Percentiles rank a stretch among this genome's conserved stretches.
These are phyloP conservation scores for Rhagophthalmus giganteus DNA, from an alignment of 2,888 invertebrate species.

Conservation along the genomic window DNA sequence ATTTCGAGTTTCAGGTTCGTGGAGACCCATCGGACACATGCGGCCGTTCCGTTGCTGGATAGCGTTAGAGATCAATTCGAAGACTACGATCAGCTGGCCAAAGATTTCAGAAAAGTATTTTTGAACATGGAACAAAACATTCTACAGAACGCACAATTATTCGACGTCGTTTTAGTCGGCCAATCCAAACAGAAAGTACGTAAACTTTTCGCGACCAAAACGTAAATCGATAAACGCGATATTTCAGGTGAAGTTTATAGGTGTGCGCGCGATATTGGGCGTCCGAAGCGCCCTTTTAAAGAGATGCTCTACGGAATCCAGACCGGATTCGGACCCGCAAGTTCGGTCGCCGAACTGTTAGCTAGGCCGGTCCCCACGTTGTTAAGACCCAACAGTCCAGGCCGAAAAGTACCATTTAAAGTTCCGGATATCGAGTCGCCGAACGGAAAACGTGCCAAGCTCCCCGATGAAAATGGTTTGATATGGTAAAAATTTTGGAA, in stretches of 20 bases:
- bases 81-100: constrained; percentile 90
- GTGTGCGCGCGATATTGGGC: constrained; percentile 87
- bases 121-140: constrained; percentile 80
- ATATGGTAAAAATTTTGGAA: constrained; percentile 86
- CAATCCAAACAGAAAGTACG: constrained; percentile 87
- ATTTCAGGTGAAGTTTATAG: constrained; percentile 69
- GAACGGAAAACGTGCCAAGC: constrained; percentile 91
- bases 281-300: constrained; percentile 90
- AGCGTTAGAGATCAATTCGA: constrained; percentile 93
- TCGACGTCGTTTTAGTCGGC: constrained; percentile 88
- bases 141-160: constrained; percentile 77
- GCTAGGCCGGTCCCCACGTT: constrained; percentile 85
- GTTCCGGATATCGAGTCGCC: constrained; percentile 87
- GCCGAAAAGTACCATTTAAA: constrained; percentile 82
- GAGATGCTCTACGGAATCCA: constrained; percentile 95
- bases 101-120: constrained; percentile 88
- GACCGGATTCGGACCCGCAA: constrained; percentile 90
- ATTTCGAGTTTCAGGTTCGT: constrained; percentile 84
- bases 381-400: constrained; percentile 83
- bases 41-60: constrained; percentile 87
- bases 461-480: constrained; percentile 93
- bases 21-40: constrained; percentile 95
- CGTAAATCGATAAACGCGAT: no score
- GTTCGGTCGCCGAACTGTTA: constrained; percentile 85
- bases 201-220: no score